Evolutionary conservation across 2,113 vertebrate genomes (phyloP).

Genomic region (Octodon degus): DNA sequence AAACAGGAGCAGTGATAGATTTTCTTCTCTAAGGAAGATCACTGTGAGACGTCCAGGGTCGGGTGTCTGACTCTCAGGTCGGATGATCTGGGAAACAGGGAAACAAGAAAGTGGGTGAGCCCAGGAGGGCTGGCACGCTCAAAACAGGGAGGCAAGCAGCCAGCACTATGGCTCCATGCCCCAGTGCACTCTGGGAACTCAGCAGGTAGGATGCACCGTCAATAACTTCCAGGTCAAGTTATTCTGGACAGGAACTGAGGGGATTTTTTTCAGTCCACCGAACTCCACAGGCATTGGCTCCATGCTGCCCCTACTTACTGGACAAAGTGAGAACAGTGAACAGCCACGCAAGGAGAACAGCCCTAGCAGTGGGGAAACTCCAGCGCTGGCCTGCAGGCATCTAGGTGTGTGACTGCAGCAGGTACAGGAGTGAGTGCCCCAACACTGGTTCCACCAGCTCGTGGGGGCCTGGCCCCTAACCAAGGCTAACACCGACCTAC

Average conservation of each 20-base stretch:
- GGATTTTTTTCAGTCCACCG: accelerated
- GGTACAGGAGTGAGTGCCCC: neutral
- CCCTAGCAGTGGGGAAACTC: neutral
- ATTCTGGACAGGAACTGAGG: neutral
- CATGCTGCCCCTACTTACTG: accelerated
- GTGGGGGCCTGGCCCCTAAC: no score
- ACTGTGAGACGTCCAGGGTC: neutral
- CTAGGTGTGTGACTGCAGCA: neutral
- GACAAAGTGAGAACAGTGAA: no score
- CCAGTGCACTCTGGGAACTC: neutral
- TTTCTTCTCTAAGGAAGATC: neutral
- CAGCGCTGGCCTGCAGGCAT: no score
- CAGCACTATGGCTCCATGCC: accelerated
- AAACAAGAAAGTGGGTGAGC: neutral
- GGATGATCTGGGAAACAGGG: neutral
- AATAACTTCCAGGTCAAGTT: neutral
- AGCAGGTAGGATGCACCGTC: accelerated
- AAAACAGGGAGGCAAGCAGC: accelerated
- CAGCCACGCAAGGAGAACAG: no score
- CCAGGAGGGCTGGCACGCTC: neutral
- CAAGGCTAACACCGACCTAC: no score
- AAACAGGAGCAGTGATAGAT: accelerated
- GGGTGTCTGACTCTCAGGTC: neutral
- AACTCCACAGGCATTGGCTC: accelerated
- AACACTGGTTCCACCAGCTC: no score